phyloP scores from a whole-genome alignment of 2,797 vertebrate genomes.

The Myotis planiceps region DNA sequence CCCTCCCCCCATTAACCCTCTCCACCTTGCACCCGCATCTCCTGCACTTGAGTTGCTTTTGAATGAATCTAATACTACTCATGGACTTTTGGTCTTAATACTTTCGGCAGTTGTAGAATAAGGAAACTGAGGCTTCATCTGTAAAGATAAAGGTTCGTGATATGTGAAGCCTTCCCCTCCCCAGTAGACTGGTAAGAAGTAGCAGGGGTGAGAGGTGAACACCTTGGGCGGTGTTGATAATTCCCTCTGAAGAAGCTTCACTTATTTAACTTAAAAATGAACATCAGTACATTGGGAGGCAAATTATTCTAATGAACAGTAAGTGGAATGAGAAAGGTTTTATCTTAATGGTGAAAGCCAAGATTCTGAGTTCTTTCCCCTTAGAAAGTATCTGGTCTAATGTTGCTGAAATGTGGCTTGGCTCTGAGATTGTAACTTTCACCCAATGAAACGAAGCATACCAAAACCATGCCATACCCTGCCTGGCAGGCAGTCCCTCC shows the following conservation, averaged over 20 bases:
- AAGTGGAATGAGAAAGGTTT: neutral
- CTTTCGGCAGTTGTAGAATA: conserved; percentile 14
- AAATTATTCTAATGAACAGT: conserved; percentile 35
- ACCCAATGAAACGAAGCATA: neutral
- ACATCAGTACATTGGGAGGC: neutral
- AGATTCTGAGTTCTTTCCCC: neutral
- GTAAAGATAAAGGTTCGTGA: neutral
- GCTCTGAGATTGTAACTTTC: neutral
- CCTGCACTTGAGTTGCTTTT: neutral
- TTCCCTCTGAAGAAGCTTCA: neutral
- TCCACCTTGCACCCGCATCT: neutral
- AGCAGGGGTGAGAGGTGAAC: neutral
- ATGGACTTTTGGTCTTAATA: neutral
- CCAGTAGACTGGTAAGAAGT: neutral
- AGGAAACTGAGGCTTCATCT: neutral
- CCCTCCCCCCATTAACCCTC: neutral
- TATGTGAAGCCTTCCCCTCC: neutral
- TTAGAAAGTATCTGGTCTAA: neutral
- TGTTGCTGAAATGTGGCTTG: neutral
- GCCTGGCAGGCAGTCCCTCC: neutral
- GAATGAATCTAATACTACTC: neutral
- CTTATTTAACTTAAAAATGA: conserved; percentile 19
- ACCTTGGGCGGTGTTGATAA: neutral
- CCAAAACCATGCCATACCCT: neutral
- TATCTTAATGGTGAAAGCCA: neutral